Evolutionary conservation across 2,797 vertebrate species (phyloP).

Genomic region (Lithobates sylvaticus): DNA sequence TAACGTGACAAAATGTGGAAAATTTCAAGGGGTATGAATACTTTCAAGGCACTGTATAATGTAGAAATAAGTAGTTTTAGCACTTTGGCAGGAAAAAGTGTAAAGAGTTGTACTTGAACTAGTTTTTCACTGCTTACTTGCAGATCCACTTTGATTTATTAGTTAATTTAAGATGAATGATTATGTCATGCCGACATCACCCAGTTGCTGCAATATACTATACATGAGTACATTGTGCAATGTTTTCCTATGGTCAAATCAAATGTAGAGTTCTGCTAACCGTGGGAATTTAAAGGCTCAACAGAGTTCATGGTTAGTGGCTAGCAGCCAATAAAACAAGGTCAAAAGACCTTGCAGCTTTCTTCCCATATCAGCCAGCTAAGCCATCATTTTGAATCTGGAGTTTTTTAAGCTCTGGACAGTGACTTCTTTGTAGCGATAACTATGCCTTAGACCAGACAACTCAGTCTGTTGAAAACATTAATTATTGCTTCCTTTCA

Average conservation of each 20-base stretch:
- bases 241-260: not conserved
- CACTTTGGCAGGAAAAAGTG: no score
- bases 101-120: no score
- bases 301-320: constrained; percentile 42
- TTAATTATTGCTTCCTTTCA: not conserved
- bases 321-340: constrained; percentile 50
- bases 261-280: not conserved
- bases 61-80: no score
- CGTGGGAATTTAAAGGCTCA: constrained; percentile 35
- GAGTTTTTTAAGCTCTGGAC: constrained; percentile 6
- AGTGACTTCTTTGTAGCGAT: constrained; percentile 24
- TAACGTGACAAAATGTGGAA: no score
- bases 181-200: not conserved
- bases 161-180: not conserved
- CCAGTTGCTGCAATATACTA: not conserved
- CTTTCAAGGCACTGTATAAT: no score
- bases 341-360: constrained; percentile 26
- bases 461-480: not conserved
- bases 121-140: no score
- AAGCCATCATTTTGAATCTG: constrained; percentile 21
- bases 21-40: no score
- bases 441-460: not conserved
- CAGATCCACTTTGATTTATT: not conserved
- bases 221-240: not conserved
- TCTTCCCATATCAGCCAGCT: constrained; percentile 40